Evolutionary conservation across 2,113 vertebrate species (phyloP).

Genomic region (Toxotes jaculatrix): DNA sequence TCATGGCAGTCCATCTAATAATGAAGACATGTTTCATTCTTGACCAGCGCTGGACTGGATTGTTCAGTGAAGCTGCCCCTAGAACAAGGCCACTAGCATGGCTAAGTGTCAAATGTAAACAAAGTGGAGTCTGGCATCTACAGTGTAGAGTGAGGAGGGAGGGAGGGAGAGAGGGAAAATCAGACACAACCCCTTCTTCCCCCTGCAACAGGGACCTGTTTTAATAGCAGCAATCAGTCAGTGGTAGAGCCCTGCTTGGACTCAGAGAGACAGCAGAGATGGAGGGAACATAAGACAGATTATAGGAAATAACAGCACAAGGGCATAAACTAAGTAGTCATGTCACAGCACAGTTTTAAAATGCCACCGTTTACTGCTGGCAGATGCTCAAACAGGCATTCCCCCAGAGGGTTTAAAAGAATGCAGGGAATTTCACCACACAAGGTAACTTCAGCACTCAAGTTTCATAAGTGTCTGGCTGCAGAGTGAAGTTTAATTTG

Average conservation of each 20-base stretch:
- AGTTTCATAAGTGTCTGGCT: not conserved
- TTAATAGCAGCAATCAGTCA: slow-evolving; percentile 67
- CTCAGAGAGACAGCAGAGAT: slow-evolving; percentile 33
- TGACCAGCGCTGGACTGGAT: not conserved
- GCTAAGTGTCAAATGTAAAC: not conserved
- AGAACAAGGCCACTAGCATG: not conserved
- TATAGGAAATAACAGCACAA: slow-evolving; percentile 58
- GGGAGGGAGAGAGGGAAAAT: not conserved
- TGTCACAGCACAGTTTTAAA: slow-evolving; percentile 42
- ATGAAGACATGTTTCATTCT: not conserved
- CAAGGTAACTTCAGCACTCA: not conserved
- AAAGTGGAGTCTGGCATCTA: not conserved
- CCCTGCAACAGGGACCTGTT: slow-evolving; percentile 34
- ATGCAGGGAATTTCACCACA: not conserved
- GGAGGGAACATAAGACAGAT: slow-evolving; percentile 60
- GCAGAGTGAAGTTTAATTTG: not conserved
- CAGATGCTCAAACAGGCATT: slow-evolving; percentile 32
- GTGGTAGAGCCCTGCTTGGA: slow-evolving; percentile 32
- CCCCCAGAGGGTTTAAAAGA: not conserved
- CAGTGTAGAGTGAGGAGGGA: not conserved
- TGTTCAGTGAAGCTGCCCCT: not conserved
- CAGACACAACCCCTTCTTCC: slow-evolving; percentile 5
- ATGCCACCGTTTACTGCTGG: slow-evolving; percentile 48
- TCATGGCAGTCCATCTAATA: not conserved
- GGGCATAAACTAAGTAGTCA: slow-evolving; percentile 54